Percentiles rank a stretch among this genome's conserved stretches.
phyloP scores from a whole-genome alignment of 2,113 vertebrate species.

The pig (Sus scrofa) region DNA sequence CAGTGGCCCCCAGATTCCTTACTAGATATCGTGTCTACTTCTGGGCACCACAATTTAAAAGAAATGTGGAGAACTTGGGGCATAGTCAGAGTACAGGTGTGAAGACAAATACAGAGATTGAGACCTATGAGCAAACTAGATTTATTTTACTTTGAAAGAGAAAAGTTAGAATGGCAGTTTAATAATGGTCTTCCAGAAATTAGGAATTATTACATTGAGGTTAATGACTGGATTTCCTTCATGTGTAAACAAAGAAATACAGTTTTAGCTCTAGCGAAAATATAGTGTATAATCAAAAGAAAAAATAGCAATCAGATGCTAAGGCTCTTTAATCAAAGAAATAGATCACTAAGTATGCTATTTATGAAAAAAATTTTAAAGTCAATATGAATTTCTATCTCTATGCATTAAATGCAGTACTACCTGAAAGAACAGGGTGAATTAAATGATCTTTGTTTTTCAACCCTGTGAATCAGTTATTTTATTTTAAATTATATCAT shows the following conservation, averaged over 20 bases:
- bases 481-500: conserved; percentile 52
- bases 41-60: background rate
- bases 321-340: conserved; percentile 41
- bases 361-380: conserved; percentile 6
- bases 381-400: conserved; percentile 18
- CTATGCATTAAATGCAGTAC: background rate
- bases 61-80: background rate
- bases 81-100: background rate
- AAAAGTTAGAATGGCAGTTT: background rate
- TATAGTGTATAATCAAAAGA: background rate
- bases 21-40: background rate
- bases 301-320: background rate
- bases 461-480: conserved; percentile 52
- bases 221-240: conserved; percentile 32
- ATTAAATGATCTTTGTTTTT: conserved; percentile 55
- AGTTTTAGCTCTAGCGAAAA: background rate
- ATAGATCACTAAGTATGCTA: background rate
- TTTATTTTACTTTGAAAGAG: conserved; percentile 41
- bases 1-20: background rate
- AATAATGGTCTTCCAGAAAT: background rate
- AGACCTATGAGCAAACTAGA: background rate
- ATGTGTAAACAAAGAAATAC: background rate
- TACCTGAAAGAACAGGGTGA: background rate
- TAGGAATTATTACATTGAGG: background rate
- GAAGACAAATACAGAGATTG: background rate